A percentile compares a stretch with the other conserved stretches of the same genome.
These are phyloP conservation scores for Phrixothrix hirtus DNA, from an alignment of 2,888 invertebrate genomes.

Conservation along the genomic window DNA sequence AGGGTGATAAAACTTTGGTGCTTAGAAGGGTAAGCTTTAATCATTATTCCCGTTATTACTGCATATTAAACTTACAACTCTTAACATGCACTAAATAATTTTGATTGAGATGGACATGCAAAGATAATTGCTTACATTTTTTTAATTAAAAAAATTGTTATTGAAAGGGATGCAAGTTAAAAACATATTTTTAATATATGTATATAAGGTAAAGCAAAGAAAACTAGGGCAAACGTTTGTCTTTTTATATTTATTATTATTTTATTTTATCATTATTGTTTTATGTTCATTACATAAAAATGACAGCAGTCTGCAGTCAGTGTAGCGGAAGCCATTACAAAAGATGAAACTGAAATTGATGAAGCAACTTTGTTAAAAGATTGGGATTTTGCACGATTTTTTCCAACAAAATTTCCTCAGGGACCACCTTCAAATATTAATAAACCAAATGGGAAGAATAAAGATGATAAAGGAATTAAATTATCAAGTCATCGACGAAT, in stretches of 20 bases:
- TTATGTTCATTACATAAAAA: constrained; percentile 36
- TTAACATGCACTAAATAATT: too few species aligned
- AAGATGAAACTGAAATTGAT: constrained; percentile 63
- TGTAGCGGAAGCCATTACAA: constrained; percentile 48
- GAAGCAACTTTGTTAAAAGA: constrained; percentile 81
- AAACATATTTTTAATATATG: too few species aligned
- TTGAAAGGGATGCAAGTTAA: too few species aligned
- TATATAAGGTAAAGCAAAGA: too few species aligned
- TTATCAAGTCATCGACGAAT: constrained; percentile 66
- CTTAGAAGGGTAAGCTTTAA: constrained; percentile 83
- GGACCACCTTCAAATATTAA: constrained; percentile 6
- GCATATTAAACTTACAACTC: too few species aligned
- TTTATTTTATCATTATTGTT: constrained; percentile 28
- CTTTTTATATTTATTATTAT: constrained; percentile 13
- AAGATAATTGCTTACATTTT: too few species aligned
- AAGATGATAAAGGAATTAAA: constrained; percentile 55
- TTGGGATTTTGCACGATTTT: constrained; percentile 87
- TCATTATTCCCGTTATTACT: too few species aligned
- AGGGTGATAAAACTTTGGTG: constrained; percentile 86
- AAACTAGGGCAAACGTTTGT: constrained; percentile 35
- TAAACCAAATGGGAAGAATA: constrained; percentile 19
- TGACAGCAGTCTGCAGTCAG: constrained; percentile 57
- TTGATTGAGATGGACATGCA: too few species aligned
- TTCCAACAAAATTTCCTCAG: constrained; percentile 60
- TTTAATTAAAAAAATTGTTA: too few species aligned